Percentiles rank a stretch among this genome's conserved stretches.
Conservation (phyloP, 1,140 invertebrate species). For the Gonioctena quinquepunctata region DNA sequence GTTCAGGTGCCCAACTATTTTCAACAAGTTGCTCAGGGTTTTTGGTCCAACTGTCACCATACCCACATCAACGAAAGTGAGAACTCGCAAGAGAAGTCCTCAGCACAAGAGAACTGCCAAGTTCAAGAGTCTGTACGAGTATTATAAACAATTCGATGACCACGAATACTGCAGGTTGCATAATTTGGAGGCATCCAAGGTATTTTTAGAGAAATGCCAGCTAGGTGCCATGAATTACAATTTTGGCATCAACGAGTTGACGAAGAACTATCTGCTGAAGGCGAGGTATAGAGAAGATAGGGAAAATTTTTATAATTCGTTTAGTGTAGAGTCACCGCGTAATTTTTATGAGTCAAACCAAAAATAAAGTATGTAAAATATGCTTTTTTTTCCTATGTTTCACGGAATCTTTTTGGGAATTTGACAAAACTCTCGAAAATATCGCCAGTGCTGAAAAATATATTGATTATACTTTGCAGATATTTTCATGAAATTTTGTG, state of each 20-base stretch:
- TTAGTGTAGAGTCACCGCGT: constrained; percentile 52
- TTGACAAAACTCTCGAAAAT: too few species aligned
- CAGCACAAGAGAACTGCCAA: constrained; percentile 18
- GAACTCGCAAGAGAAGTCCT: constrained; percentile 20
- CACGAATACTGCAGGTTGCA: constrained; percentile 47
- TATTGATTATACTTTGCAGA: too few species aligned
- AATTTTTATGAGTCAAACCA: constrained; percentile 6
- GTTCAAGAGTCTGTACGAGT: constrained; percentile 38
- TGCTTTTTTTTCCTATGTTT: neutral
- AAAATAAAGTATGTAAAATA: neutral
- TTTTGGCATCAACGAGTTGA: constrained; percentile 52
- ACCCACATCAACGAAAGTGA: constrained; percentile 1
- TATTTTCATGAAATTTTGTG: too few species aligned
- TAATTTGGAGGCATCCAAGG: constrained; percentile 41
- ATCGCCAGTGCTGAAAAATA: too few species aligned
- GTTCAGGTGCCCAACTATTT: constrained; percentile 3
- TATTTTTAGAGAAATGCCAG: constrained; percentile 55
- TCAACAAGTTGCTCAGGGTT: constrained; percentile 25
- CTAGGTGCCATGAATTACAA: constrained; percentile 52
- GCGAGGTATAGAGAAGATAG: constrained; percentile 58
- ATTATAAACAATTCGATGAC: constrained; percentile 40
- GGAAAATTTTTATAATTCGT: constrained; percentile 58
- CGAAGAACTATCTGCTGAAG: constrained; percentile 58
- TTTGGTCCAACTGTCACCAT: constrained; percentile 16
- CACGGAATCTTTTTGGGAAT: too few species aligned